Evolutionary conservation across 2,797 vertebrate species (phyloP).

Genomic region (Serranus cabrilla): DNA sequence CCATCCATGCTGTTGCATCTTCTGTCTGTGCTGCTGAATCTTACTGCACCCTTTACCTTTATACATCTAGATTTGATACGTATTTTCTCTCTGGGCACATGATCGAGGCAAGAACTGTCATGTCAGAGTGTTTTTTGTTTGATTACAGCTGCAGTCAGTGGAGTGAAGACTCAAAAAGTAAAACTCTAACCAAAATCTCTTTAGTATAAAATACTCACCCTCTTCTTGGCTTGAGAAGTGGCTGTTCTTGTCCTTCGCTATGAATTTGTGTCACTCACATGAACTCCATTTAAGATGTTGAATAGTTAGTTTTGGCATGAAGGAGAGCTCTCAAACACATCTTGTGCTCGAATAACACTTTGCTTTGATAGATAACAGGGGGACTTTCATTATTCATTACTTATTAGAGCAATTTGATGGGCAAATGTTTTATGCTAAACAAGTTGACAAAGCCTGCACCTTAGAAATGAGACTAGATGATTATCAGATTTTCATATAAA

Average conservation of each 20-base stretch:
- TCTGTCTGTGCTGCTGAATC: conserved; percentile 39
- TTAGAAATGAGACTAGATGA: conserved; percentile 3
- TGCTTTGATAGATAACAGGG: neutral
- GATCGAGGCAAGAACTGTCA: conserved; percentile 11
- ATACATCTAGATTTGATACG: conserved; percentile 5
- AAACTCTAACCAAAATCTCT: neutral
- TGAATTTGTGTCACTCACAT: conserved; percentile 4
- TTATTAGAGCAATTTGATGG: neutral
- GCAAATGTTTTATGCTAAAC: conserved; percentile 8
- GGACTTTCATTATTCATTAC: neutral
- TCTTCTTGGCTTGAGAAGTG: conserved; percentile 1
- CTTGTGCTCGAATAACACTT: neutral
- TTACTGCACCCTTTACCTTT: conserved; percentile 7
- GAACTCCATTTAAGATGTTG: conserved; percentile 1
- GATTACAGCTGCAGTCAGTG: conserved; percentile 14
- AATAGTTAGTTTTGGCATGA: conserved; percentile 13
- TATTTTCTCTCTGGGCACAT: conserved; percentile 3
- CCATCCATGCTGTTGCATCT: conserved; percentile 35
- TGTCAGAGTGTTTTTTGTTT: conserved; percentile 17
- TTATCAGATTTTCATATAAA: conserved; percentile 7
- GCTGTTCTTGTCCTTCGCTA: neutral
- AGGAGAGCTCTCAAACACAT: conserved; percentile 10
- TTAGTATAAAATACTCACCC: neutral
- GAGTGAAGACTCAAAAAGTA: conserved; percentile 13
- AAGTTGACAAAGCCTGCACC: neutral